Conservation (phyloP, 2,797 vertebrate species). For the Sylvia borin region DNA sequence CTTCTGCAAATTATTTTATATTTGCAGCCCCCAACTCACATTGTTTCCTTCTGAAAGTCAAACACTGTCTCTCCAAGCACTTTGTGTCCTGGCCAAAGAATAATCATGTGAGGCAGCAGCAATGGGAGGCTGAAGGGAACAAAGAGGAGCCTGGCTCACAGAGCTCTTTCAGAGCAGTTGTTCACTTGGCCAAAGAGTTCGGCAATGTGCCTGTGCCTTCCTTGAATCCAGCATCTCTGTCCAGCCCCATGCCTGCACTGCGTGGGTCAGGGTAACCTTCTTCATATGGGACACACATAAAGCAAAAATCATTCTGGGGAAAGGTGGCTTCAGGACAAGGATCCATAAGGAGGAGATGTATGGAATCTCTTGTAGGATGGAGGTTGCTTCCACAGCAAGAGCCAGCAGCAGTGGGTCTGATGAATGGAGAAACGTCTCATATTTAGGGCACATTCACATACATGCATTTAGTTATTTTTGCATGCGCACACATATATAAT, state of each 20-base stretch:
- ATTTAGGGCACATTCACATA: neutral
- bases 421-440: neutral
- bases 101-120: constrained; percentile 26
- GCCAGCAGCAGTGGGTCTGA: neutral
- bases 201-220: constrained; percentile 13
- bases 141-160: constrained; percentile 7
- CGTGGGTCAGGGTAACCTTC: neutral
- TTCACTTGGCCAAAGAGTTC: neutral
- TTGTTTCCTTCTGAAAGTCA: constrained; percentile 2
- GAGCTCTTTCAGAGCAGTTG: constrained; percentile 30
- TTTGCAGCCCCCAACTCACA: neutral
- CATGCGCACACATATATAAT: neutral
- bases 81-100: constrained; percentile 50
- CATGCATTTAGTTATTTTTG: neutral
- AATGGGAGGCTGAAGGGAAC: neutral
- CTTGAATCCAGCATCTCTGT: neutral
- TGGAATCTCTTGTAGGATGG: neutral
- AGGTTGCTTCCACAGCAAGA: neutral
- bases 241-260: neutral
- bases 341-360: neutral
- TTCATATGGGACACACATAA: neutral
- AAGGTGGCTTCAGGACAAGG: neutral
- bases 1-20: neutral
- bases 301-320: neutral
- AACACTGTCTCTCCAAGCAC: constrained; percentile 12